phyloP scores from a whole-genome alignment of 2,113 vertebrate genomes.

The Dolichotis patagonum region DNA sequence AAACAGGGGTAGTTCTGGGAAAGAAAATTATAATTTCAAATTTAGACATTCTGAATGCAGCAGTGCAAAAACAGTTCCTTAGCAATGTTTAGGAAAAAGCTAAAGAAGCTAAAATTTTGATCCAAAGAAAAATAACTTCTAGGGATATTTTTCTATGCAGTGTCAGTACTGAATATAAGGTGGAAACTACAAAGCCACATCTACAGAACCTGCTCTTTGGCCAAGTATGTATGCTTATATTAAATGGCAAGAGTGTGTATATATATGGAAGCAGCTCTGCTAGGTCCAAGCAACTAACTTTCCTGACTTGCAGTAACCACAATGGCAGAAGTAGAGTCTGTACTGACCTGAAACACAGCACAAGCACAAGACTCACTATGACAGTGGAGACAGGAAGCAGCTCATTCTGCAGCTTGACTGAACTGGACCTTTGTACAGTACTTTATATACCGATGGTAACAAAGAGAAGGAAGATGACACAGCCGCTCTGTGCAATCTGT shows the following conservation, averaged over 20 bases:
- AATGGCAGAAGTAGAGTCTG: neutral
- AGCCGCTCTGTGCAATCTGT: neutral
- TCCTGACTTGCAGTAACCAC: neutral
- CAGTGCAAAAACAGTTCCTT: neutral
- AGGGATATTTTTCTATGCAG: neutral
- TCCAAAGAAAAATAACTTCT: neutral
- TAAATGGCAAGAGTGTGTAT: neutral
- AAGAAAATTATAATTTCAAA: slow-evolving; percentile 36
- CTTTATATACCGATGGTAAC: neutral
- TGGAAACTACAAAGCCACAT: neutral
- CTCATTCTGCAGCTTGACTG: neutral
- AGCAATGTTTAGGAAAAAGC: slow-evolving; percentile 2
- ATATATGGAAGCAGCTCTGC: neutral
- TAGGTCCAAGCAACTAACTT: neutral
- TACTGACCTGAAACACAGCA: neutral
- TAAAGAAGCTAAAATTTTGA: neutral
- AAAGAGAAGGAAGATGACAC: neutral
- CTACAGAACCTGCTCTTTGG: neutral
- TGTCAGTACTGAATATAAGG: neutral
- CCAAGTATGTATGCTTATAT: neutral
- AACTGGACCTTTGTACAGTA: neutral
- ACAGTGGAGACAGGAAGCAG: neutral
- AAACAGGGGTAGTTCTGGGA: neutral
- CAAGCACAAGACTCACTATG: neutral
- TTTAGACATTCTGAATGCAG: neutral